Evolutionary conservation across 2,797 vertebrate species (phyloP), one percentile per base, ranked within the genome.

Genomic region (Xiphophorus birchmanni): DNA sequence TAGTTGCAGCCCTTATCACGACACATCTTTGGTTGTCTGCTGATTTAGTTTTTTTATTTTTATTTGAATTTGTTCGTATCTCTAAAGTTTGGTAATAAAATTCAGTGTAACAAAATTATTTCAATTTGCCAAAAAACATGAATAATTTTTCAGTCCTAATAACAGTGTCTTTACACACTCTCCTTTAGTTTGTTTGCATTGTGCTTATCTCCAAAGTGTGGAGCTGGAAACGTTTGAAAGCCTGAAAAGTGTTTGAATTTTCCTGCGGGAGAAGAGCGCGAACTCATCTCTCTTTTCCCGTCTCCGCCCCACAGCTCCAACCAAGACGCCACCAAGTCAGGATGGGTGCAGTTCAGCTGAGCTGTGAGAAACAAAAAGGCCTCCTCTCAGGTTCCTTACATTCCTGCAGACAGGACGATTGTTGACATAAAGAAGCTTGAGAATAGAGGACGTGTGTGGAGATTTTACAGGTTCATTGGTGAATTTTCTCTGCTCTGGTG

Each of bases 261-360:
- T 23, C 50, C 8, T 23, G 50, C 50, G 1, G 21, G 50, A 23
- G 50, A 21, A 23, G 21, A 52, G 50, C 10, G 21, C 1, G 23
- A 26, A 3, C 50, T 54, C 50, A 54, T 29, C 9, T 60, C 26
- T n/a, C 4, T 73, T 29, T 4, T 54, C 63, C 3, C 29, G 35
- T 23, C 10, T 44, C 32, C 50, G 21, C 26, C 18, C 48, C 78
- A 63, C 93, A 98, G 98, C 88, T 95, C 97, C 69, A 91, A 79
- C 91, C 94, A 96, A 95, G 94, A 87, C 88, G 77, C 95, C 89
- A 93, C 88, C 3, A 95, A 91, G 74, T 69, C 97, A 0, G 96
- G 95, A 92, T 99, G 98, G 98, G 98, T 99, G 83, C 98, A 99
- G 92, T 99, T 99, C 97, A 96, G 97, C 73, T 91, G 92, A 91